Evolutionary conservation across 2,113 vertebrate species (phyloP).

Genomic region (Cryptoleucopteryx plumbea): DNA sequence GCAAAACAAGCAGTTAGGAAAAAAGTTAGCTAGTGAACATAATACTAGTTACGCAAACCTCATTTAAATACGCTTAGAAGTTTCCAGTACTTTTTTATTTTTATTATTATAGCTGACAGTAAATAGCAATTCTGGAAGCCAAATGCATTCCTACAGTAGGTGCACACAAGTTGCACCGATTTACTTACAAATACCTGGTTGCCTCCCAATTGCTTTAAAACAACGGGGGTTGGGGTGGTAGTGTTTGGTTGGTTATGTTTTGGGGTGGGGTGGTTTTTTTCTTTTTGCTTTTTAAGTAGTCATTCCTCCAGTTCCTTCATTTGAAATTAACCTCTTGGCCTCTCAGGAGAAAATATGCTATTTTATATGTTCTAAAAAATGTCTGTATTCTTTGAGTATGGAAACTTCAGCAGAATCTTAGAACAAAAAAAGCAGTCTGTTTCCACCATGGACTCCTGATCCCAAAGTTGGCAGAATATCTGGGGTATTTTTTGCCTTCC

Average conservation of each 20-base stretch:
- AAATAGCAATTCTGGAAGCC: background rate
- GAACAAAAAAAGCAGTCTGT: background rate
- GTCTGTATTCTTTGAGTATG: background rate
- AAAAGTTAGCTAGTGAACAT: background rate
- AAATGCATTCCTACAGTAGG: background rate
- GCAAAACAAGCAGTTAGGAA: background rate
- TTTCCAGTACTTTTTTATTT: background rate
- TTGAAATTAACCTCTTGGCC: background rate
- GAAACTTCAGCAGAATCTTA: background rate
- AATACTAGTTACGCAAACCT: background rate
- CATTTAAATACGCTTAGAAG: background rate
- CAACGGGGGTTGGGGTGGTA: background rate
- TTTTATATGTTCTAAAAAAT: background rate
- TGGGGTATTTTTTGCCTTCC: background rate
- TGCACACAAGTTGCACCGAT: background rate
- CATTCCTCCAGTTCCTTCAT: background rate
- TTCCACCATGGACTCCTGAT: background rate
- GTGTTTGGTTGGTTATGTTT: background rate
- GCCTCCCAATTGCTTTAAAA: background rate
- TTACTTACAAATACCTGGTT: background rate
- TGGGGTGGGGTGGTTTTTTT: background rate
- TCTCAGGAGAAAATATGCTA: background rate
- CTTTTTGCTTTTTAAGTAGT: background rate
- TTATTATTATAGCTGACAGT: background rate
- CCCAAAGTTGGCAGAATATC: background rate